Evolutionary conservation across 2,113 vertebrate genomes (phyloP).

Genomic region (Probosciger aterrimus): DNA sequence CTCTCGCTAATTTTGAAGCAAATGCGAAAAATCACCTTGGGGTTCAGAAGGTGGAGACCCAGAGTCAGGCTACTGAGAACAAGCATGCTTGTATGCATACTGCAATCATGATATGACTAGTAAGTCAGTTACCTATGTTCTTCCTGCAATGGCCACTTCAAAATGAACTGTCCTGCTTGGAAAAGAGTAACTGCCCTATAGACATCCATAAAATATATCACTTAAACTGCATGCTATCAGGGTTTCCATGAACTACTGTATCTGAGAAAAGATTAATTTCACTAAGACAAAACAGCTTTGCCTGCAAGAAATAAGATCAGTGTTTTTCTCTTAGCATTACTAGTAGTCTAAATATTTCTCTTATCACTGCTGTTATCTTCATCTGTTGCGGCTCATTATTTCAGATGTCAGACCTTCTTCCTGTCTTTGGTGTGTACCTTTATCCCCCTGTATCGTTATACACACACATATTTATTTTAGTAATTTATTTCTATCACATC

Average conservation of each 20-base stretch:
- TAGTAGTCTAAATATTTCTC: background rate
- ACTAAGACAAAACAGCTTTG: background rate
- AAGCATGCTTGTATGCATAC: background rate
- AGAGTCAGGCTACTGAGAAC: background rate
- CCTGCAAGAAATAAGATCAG: background rate
- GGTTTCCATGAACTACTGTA: background rate
- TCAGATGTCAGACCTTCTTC: background rate
- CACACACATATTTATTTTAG: background rate
- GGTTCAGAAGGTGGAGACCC: background rate
- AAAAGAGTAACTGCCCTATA: background rate
- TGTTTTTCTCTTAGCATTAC: background rate
- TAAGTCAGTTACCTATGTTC: background rate
- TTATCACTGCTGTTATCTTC: background rate
- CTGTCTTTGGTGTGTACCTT: background rate
- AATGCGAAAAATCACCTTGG: background rate
- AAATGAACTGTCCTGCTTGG: background rate
- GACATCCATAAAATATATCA: background rate
- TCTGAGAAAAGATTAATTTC: background rate
- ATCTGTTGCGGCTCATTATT: background rate
- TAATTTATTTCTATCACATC: background rate
- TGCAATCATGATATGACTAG: background rate
- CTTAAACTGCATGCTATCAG: background rate
- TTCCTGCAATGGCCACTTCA: background rate
- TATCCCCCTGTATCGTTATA: background rate
- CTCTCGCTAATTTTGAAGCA: slow-evolving; percentile 5